Percentiles rank a stretch among this genome's conserved stretches.
These are phyloP conservation scores for Sphaeramia orbicularis DNA, from an alignment of 2,797 vertebrate genomes.

Conservation along the genomic window DNA sequence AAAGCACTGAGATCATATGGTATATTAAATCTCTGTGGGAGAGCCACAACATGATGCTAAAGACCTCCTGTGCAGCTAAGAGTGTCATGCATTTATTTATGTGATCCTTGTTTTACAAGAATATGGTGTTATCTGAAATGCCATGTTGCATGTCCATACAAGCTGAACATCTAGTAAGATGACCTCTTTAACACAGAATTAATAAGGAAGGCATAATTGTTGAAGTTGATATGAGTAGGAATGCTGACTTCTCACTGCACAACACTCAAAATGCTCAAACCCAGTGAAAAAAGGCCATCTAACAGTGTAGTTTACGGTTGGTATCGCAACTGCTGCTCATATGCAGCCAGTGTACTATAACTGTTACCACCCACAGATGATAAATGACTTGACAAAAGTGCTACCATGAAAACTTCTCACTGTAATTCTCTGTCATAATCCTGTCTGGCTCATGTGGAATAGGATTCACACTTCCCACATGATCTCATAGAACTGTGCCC, in stretches of 20 bases:
- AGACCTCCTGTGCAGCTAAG: slow-evolving; percentile 58
- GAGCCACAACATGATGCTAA: slow-evolving; percentile 65
- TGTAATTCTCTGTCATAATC: slow-evolving; percentile 55
- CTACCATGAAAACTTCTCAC: slow-evolving; percentile 47
- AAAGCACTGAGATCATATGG: slow-evolving; percentile 61
- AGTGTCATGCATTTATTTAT: slow-evolving; percentile 75
- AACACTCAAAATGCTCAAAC: background rate
- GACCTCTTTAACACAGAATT: slow-evolving; percentile 30
- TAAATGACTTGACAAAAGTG: slow-evolving; percentile 52
- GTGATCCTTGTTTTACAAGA: slow-evolving; percentile 65
- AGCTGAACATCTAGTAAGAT: slow-evolving; percentile 31
- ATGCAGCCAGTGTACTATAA: slow-evolving; percentile 33
- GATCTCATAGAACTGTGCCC: slow-evolving; percentile 21
- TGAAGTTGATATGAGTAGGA: slow-evolving; percentile 21
- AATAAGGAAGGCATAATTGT: slow-evolving; percentile 13
- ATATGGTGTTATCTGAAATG: slow-evolving; percentile 55
- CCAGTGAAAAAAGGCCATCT: slow-evolving; percentile 2
- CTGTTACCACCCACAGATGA: slow-evolving; percentile 43
- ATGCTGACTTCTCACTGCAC: slow-evolving; percentile 16
- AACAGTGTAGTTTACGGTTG: slow-evolving; percentile 14
- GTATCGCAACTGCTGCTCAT: slow-evolving; percentile 29
- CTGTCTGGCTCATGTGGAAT: slow-evolving; percentile 40
- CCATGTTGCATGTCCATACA: slow-evolving; percentile 37
- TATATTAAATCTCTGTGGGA: slow-evolving; percentile 58
- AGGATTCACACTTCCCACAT: slow-evolving; percentile 56